phyloP scores from a whole-genome alignment of 2,113 vertebrate genomes.

The Hemibagrus wyckioides region DNA sequence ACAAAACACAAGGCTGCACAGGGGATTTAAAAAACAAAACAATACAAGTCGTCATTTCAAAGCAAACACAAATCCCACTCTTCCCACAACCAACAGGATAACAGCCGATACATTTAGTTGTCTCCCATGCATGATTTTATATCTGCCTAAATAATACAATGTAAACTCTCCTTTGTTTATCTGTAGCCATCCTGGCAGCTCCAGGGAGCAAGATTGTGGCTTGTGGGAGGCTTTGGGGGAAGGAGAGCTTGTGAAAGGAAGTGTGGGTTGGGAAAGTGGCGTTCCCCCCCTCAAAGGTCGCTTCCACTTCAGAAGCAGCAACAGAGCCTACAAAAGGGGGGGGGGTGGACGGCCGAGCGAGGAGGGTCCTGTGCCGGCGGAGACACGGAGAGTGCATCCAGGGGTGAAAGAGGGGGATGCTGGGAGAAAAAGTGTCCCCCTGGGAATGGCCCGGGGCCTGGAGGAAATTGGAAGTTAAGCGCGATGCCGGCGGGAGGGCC shows the following conservation, averaged over 20 bases:
- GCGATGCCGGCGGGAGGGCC: constrained; percentile 35
- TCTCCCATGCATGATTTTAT: neutral
- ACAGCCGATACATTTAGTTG: neutral
- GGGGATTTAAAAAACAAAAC: neutral
- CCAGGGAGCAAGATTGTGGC: constrained; percentile 19
- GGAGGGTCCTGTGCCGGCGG: constrained; percentile 23
- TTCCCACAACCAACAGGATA: neutral
- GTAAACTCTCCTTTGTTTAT: constrained; percentile 44
- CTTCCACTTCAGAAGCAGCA: constrained; percentile 52
- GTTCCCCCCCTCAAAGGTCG: constrained; percentile 61
- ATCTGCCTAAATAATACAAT: neutral
- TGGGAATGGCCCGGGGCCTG: constrained; percentile 40
- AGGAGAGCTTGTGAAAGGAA: constrained; percentile 62
- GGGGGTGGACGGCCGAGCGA: constrained; percentile 3
- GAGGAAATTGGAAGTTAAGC: constrained; percentile 63
- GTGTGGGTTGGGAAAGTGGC: constrained; percentile 63
- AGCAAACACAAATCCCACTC: neutral
- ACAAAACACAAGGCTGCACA: no score
- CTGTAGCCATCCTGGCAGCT: constrained; percentile 1
- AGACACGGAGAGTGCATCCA: constrained; percentile 56
- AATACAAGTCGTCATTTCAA: neutral
- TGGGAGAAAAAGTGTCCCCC: constrained; percentile 49
- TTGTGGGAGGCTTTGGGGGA: constrained; percentile 38
- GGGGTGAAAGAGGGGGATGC: constrained; percentile 51
- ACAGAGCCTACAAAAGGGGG: constrained; percentile 33